Conservation (phyloP, 2,113 vertebrate genomes). For the Sciurus niger region DNA sequence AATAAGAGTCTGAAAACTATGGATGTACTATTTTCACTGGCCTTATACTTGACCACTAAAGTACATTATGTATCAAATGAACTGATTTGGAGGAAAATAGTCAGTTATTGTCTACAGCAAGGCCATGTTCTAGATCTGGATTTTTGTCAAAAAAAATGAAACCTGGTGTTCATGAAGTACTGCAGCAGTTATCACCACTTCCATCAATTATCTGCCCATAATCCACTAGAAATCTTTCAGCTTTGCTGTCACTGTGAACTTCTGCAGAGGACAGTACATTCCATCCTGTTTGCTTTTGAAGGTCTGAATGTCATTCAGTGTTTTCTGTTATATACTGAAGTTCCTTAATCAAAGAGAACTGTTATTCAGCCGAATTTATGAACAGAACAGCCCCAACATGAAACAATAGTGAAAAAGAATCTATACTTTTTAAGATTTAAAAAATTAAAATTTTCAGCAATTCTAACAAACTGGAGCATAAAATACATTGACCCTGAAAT, state of each 20-base stretch:
- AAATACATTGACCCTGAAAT: constrained; percentile 42
- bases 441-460: constrained; percentile 21
- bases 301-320: neutral
- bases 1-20: constrained; percentile 51
- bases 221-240: neutral
- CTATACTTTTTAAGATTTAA: neutral
- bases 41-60: constrained; percentile 29
- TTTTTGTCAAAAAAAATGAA: constrained; percentile 55
- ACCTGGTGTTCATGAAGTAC: neutral
- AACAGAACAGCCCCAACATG: neutral
- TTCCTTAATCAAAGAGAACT: constrained; percentile 46
- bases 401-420: neutral
- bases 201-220: neutral
- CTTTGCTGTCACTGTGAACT: neutral
- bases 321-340: neutral
- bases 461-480: neutral
- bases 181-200: neutral
- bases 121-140: neutral
- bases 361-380: constrained; percentile 5
- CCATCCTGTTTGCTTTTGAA: constrained; percentile 60
- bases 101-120: neutral
- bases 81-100: neutral
- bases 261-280: neutral
- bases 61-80: neutral
- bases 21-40: constrained; percentile 30